phyloP scores from a whole-genome alignment of 2,888 invertebrate genomes.

The Pandemis heparana region DNA sequence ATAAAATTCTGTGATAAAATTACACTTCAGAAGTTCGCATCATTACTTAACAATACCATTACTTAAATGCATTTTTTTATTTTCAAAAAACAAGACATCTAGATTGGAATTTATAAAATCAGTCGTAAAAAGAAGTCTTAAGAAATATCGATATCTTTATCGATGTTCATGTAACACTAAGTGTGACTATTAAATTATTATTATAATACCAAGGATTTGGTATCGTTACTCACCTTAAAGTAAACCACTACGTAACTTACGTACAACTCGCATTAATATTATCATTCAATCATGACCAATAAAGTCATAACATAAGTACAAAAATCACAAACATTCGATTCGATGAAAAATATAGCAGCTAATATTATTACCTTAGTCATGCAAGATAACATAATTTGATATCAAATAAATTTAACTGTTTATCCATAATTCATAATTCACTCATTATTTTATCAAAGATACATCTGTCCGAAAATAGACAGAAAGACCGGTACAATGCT shows the following conservation, averaged over 20 bases:
- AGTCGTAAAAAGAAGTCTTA: conserved; percentile 46
- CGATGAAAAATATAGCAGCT: conserved; percentile 23
- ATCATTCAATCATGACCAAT: conserved; percentile 56
- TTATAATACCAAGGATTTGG: conserved; percentile 48
- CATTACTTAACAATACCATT: background rate
- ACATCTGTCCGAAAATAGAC: conserved; percentile 22
- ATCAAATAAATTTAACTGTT: background rate
- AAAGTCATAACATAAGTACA: conserved; percentile 70
- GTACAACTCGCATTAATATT: conserved; percentile 23
- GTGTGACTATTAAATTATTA: conserved; percentile 35
- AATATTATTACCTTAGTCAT: conserved; percentile 6
- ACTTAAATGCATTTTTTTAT: conserved; percentile 27
- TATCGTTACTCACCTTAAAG: conserved; percentile 46
- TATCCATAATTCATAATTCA: no score
- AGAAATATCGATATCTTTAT: conserved; percentile 26
- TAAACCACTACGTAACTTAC: conserved; percentile 28
- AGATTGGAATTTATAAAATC: conserved; percentile 44
- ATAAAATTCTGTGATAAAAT: no score
- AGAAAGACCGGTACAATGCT: background rate
- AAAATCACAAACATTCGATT: conserved; percentile 69
- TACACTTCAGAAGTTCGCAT: conserved; percentile 8
- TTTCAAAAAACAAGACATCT: conserved; percentile 19
- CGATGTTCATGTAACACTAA: conserved; percentile 35
- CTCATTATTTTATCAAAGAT: background rate
- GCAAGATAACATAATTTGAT: conserved; percentile 2